Conservation (phyloP, 2,113 vertebrate genomes). For the Anseranas semipalmata region DNA sequence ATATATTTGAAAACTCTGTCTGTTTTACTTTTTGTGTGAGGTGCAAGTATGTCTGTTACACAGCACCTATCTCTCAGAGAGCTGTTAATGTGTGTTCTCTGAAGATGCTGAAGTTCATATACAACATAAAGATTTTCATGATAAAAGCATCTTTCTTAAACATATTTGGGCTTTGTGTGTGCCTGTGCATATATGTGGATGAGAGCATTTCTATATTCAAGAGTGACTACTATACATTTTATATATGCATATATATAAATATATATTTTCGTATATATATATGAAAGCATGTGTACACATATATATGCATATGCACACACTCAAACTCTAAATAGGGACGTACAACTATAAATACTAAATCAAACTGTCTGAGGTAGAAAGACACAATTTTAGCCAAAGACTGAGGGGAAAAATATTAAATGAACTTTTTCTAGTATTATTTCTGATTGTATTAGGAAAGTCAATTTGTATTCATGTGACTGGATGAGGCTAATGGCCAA, state of each 20-base stretch:
- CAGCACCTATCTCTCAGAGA: background rate
- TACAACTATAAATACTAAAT: background rate
- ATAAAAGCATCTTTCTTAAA: background rate
- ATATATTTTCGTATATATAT: too few species aligned
- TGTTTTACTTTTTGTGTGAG: background rate
- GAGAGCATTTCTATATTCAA: background rate
- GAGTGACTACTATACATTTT: accelerated
- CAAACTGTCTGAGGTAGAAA: background rate
- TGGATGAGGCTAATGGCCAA: background rate
- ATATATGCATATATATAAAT: background rate
- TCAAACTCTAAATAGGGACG: background rate
- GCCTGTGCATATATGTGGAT: background rate
- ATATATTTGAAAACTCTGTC: background rate
- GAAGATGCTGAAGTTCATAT: background rate
- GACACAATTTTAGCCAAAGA: background rate
- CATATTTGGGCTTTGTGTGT: background rate
- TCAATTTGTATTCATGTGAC: background rate
- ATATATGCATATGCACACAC: background rate
- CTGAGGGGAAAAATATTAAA: background rate
- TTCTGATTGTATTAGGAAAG: background rate
- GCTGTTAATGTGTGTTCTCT: background rate
- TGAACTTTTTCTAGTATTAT: background rate
- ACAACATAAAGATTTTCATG: background rate
- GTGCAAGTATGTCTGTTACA: background rate
- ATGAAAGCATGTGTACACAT: background rate